Evolutionary conservation across 2,888 invertebrate genomes (phyloP), one percentile per base, ranked within the genome.

Genomic region (Nemoura dubitans): DNA sequence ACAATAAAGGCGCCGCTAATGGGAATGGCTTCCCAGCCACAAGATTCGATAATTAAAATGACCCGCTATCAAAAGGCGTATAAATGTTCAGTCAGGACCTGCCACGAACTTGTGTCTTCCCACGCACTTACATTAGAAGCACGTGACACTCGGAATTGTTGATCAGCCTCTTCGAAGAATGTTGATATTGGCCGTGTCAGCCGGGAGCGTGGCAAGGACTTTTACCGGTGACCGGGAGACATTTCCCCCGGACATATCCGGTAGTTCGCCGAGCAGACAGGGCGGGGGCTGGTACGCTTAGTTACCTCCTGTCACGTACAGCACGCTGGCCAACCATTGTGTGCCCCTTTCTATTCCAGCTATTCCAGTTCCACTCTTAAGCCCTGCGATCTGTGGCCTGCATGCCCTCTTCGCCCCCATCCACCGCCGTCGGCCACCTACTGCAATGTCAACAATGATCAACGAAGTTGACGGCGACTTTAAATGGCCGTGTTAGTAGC

Each of bases 291-390:
- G 84, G 84, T 28, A 28, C 84, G 84, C 84, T 59, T 76, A 59
- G 84, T 76, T 84, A 76, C 26, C 59, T 27, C 76, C 29, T 84
- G 84, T 84, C 84, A 84, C 84, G 84, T 59, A 59, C 84, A 27
- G 83, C 82, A 25, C 5, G 78, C 59, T 78, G n/a, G 28, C 78
- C 78, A 1, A 3, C 78, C 78, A 78, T 78, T 78, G 78, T 82
- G 82, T n/a, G n/a, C 29, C 83, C 83, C 43, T 81, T 81, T 81
- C 81, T 81, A 78, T 28, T 59, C 59, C 59, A 59, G 59, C 59
- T 25, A 28, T 78, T 78, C 78, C 78, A 78, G 26, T 26, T 78
- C 28, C 78, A 78, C 26, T 27, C 78, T 78, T 78, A 59, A 59
- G 78, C 78, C 78, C 36, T 36, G 25, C 78, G 78, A 78, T 78